Evolutionary conservation across 23 tunicate genomes (phyloP), one percentile per base, ranked within the genome.

Genomic region (Styela plicata): DNA sequence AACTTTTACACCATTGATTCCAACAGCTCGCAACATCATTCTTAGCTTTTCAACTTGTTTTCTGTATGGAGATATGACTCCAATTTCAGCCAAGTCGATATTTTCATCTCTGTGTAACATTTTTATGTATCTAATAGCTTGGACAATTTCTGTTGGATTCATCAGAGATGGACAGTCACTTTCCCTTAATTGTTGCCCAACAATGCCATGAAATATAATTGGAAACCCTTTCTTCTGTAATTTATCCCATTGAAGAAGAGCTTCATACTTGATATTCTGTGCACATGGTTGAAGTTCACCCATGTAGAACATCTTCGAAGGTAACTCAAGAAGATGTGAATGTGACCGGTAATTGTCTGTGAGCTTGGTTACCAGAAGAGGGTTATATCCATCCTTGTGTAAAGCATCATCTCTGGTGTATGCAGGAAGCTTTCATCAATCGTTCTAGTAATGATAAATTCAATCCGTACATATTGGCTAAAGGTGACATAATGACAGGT

Each of bases 1-100:
- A 25, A 91, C 97, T 74, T 91, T 91, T n/a, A 91, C 69, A 29
- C 31, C 31, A 21, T 69, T 73, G 25, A 86, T 74, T 3, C 70
- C 24, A 53, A 86, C 17, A 2, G 90, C 83, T 61, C 86, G 80
- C 30, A 92, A 62, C 97, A 92, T 84, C 74, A 87, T 70, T 31
- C 97, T 82, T 13, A 87, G 31, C 63, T 92, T 92, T 75, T 92
- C 91, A 16, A 87, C 97, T 80, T 92, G 97, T 73, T 83, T 92
- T 29, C 82, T 79, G 83, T 92, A 92, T 32, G 97, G 97, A 44
- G 91, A 79, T 20, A 92, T 84, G 7, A 92, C 73, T 0, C 91
- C 91, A 33, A 92, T 92, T 33, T 92, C 91, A 17, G 52, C 30
- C 0, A 82, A 36, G 3, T 30, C 2, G 0, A 74, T 79, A 2